A percentile compares a stretch with the other conserved stretches of the same genome.
Evolutionary conservation across 1,140 invertebrate species (phyloP).

Genomic region (Berghia stephanieae): DNA sequence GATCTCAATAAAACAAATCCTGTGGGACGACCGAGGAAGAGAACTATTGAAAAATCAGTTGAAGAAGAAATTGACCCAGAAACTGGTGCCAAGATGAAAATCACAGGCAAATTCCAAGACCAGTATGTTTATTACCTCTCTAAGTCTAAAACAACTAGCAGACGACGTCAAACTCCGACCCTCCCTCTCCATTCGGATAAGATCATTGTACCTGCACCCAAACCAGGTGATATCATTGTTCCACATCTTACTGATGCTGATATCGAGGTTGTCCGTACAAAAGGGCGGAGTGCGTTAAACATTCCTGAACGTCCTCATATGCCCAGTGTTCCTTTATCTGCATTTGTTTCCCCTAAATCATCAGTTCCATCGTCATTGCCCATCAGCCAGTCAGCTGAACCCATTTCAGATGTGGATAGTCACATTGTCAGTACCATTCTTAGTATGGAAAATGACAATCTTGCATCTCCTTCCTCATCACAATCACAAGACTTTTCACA

Average conservation of each 20-base stretch:
- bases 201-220: slow-evolving; percentile 47
- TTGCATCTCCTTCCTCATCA: slow-evolving; percentile 29
- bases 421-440: slow-evolving; percentile 60
- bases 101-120: slow-evolving; percentile 60
- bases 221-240: slow-evolving; percentile 59
- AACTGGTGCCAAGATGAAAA: slow-evolving; percentile 58
- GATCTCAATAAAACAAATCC: slow-evolving; percentile 23
- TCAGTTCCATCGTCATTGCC: not conserved
- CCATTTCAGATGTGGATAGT: slow-evolving; percentile 50
- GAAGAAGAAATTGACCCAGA: slow-evolving; percentile 47
- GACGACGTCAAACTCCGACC: slow-evolving; percentile 41
- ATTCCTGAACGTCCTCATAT: slow-evolving; percentile 10
- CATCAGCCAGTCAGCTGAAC: slow-evolving; percentile 19
- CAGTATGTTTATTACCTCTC: slow-evolving; percentile 61
- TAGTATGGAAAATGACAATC: slow-evolving; percentile 57
- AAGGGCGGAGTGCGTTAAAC: slow-evolving; percentile 31
- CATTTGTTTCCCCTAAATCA: not conserved
- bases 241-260: slow-evolving; percentile 61
- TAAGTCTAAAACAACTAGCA: slow-evolving; percentile 50
- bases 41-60: slow-evolving; percentile 37
- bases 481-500: slow-evolving; percentile 28
- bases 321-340: not conserved
- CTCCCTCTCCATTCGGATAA: slow-evolving; percentile 32
- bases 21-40: slow-evolving; percentile 32
- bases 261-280: slow-evolving; percentile 50